Evolutionary conservation across 2,888 invertebrate genomes (phyloP), one percentile per base, ranked within the genome.

Genomic region (Drosophila emarginata): DNA sequence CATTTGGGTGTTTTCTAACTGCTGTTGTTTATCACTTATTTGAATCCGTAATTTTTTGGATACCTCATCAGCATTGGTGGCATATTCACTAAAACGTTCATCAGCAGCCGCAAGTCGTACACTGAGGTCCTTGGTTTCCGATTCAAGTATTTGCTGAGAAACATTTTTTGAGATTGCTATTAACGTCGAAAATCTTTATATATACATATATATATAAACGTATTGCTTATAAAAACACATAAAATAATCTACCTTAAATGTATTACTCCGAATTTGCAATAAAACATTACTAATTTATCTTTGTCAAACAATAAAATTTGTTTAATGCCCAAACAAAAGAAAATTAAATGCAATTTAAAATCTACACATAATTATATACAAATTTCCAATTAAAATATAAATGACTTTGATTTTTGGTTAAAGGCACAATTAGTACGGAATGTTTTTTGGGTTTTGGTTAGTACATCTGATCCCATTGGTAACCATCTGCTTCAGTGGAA

Each of bases 11-110:
- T 89, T 89, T 4, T 71, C 77, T 40, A 91, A 64, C 67, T 90
- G 86, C 7, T 90, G 82, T 64, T 91, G 90, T n/a, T 90, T 72
- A 50, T 87, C 83, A 0, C 63, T 57, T 15, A 83, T 72, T 77
- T 92, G 91, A 53, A 82, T 72, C 9, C 90, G 87, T 11, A 92
- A 72, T 6, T 88, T 83, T 69, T 87, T 87, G 1, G 90, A 80
- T 11, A 90, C 79, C 72, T 89, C 88, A 59, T 92, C 92, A 0
- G 91, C 87, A 76, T 91, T 91, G 37, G 89, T 86, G 15, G 90
- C 89, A 77, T 90, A 91, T 56, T 91, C 91, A 18, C 85, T 89
- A 40, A 92, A 90, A 71, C 91, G 89, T 77, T 92, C 91, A 68
- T 91, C 90, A 23, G 91, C 88, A 18, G 87, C 79, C 26, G 77